These are phyloP conservation scores for Colistium nudipinnis DNA, from an alignment of 2,113 vertebrate species.

Conservation along the genomic window DNA sequence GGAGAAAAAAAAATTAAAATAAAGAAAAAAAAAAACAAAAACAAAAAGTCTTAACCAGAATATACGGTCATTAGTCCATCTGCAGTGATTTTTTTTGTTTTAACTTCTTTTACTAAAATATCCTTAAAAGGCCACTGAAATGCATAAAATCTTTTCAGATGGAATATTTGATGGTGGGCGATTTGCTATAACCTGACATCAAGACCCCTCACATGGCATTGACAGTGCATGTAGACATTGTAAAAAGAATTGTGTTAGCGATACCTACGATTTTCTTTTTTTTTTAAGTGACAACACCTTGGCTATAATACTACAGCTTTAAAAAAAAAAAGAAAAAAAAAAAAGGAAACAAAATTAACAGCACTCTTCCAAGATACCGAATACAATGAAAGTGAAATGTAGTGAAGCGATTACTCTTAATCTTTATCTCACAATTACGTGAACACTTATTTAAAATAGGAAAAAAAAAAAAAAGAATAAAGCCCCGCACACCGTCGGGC, in stretches of 20 bases:
- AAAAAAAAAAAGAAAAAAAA: conserved; percentile 50
- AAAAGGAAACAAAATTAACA: conserved; percentile 71
- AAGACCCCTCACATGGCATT: conserved; percentile 90
- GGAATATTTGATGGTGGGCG: conserved; percentile 79
- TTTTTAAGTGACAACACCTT: conserved; percentile 85
- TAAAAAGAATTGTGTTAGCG: conserved; percentile 84
- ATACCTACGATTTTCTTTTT: conserved; percentile 66
- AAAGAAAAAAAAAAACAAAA: conserved; percentile 13
- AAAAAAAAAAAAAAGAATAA: conserved; percentile 75
- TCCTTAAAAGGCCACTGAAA: conserved; percentile 97
- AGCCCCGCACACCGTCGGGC: conserved; percentile 61
- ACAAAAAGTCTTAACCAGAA: conserved; percentile 68
- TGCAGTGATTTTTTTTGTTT: conserved; percentile 67
- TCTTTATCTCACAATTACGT: conserved; percentile 83
- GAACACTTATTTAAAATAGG: conserved; percentile 83
- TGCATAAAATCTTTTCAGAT: conserved; percentile 88
- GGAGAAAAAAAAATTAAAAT: conserved; percentile 45
- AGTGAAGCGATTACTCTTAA: conserved; percentile 86
- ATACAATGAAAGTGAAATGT: conserved; percentile 91
- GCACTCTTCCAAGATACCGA: conserved; percentile 90
- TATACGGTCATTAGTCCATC: conserved; percentile 73
- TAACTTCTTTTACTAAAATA: conserved; percentile 73
- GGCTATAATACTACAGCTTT: conserved; percentile 90
- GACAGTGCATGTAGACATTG: conserved; percentile 92
- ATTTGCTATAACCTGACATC: conserved; percentile 79